phyloP scores from a whole-genome alignment of 2,113 vertebrate species.

The Erythrocercus mccallii region DNA sequence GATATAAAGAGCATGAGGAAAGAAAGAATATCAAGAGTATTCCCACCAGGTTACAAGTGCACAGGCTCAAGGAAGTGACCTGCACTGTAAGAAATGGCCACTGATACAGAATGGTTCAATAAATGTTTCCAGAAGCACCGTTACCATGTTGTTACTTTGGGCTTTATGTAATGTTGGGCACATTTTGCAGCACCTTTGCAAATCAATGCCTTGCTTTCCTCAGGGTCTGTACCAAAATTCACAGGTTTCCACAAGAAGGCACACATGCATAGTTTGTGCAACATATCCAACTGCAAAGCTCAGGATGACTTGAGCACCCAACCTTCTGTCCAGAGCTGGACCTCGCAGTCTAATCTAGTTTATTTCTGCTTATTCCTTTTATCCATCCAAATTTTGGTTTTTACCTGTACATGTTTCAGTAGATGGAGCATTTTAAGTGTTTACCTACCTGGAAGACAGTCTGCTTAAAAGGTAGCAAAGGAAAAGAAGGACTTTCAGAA shows the following conservation, averaged over 20 bases:
- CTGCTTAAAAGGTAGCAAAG: background rate
- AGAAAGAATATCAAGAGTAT: background rate
- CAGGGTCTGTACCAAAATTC: background rate
- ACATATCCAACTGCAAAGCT: background rate
- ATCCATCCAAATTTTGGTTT: background rate
- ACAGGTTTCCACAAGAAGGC: background rate
- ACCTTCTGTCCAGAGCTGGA: background rate
- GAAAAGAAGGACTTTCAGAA: conserved; percentile 50
- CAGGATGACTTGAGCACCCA: background rate
- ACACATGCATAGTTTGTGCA: background rate
- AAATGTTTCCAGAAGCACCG: background rate
- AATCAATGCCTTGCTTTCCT: background rate
- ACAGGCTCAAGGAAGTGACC: background rate
- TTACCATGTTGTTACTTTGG: background rate
- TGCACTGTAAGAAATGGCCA: background rate
- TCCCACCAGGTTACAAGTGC: background rate
- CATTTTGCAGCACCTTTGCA: background rate
- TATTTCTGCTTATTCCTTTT: background rate
- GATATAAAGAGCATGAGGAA: background rate
- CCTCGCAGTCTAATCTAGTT: background rate
- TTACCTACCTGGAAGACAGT: conserved; percentile 15
- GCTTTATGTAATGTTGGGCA: background rate
- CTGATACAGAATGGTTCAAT: background rate
- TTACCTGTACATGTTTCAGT: background rate
- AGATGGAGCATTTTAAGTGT: background rate